A percentile compares a stretch with the other conserved stretches of the same genome.
These are phyloP conservation scores for Sebastes diaconus DNA, from an alignment of 2,797 vertebrate genomes.

Conservation along the genomic window DNA sequence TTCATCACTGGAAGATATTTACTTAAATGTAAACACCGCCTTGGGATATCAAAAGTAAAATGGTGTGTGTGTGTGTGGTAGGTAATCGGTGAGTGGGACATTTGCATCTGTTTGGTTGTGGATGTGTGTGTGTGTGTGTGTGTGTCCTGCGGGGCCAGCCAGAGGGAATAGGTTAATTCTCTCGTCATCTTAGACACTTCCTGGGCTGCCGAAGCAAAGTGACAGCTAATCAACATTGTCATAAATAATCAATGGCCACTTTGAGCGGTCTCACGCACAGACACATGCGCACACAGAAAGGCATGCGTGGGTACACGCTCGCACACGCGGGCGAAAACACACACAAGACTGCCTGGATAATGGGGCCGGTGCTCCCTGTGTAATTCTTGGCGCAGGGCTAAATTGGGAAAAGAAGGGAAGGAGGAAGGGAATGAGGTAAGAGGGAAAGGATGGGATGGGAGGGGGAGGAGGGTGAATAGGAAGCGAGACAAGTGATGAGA, in stretches of 20 bases:
- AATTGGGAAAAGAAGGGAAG: constrained; percentile 82
- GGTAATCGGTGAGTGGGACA: constrained; percentile 60
- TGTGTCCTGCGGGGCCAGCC: constrained; percentile 74
- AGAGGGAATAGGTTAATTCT: constrained; percentile 86
- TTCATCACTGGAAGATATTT: constrained; percentile 73
- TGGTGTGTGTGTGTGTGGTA: constrained; percentile 38
- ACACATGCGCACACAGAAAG: constrained; percentile 65
- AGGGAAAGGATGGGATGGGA: constrained; percentile 43
- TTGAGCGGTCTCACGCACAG: constrained; percentile 69
- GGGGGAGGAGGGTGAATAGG: constrained; percentile 40
- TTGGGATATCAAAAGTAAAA: constrained; percentile 65
- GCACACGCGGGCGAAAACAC: constrained; percentile 44
- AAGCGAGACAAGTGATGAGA: constrained; percentile 55
- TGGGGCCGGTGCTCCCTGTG: constrained; percentile 80
- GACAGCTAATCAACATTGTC: constrained; percentile 91
- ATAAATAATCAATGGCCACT: constrained; percentile 90
- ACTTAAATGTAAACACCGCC: constrained; percentile 74
- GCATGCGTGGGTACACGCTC: constrained; percentile 38
- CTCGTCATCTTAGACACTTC: constrained; percentile 88
- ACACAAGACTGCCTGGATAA: constrained; percentile 73
- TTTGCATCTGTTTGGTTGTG: constrained; percentile 68
- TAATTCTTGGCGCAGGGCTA: constrained; percentile 76
- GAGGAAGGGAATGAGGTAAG: constrained; percentile 66
- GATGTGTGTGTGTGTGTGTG: constrained; percentile 36
- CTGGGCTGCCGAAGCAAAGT: constrained; percentile 84